A percentile compares a stretch with the other conserved stretches of the same genome.
Evolutionary conservation across 2,888 invertebrate genomes (phyloP).

Genomic region (Ormyrus thymus): DNA sequence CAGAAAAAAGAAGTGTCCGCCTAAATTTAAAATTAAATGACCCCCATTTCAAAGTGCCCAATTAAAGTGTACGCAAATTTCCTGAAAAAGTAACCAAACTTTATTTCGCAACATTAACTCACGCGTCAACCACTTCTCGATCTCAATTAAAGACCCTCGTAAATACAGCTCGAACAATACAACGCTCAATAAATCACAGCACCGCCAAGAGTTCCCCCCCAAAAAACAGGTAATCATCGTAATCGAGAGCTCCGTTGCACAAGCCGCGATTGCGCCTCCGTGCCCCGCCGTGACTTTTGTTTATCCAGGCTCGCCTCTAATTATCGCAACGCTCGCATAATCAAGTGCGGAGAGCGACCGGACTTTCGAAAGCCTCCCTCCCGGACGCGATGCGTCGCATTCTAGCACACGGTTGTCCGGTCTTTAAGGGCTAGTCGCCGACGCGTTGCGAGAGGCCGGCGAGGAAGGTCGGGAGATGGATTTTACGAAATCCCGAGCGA

Average conservation of each 20-base stretch:
- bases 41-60: too few relatives aligned
- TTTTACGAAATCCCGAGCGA: not conserved
- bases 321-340: slow-evolving; percentile 23
- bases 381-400: slow-evolving; percentile 5
- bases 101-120: too few relatives aligned
- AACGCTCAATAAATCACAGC: too few relatives aligned
- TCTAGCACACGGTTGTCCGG: slow-evolving; percentile 47
- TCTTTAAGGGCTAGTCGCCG: slow-evolving; percentile 20
- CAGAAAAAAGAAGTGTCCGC: too few relatives aligned
- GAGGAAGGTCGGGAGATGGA: not conserved
- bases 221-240: not conserved
- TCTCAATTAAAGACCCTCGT: too few relatives aligned
- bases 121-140: too few relatives aligned
- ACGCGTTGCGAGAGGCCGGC: not conserved
- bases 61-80: too few relatives aligned
- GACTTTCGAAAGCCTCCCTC: slow-evolving; percentile 36
- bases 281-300: slow-evolving; percentile 11
- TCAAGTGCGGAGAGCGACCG: not conserved
- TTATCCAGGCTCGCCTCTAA: slow-evolving; percentile 12
- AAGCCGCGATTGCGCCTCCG: not conserved
- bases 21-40: too few relatives aligned
- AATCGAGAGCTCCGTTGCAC: slow-evolving; percentile 7
- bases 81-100: too few relatives aligned
- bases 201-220: too few relatives aligned
- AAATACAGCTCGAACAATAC: too few relatives aligned